Evolutionary conservation across 2,888 invertebrate species (phyloP), one percentile per base, ranked within the genome.

Genomic region (Drosophila kambysellisi): DNA sequence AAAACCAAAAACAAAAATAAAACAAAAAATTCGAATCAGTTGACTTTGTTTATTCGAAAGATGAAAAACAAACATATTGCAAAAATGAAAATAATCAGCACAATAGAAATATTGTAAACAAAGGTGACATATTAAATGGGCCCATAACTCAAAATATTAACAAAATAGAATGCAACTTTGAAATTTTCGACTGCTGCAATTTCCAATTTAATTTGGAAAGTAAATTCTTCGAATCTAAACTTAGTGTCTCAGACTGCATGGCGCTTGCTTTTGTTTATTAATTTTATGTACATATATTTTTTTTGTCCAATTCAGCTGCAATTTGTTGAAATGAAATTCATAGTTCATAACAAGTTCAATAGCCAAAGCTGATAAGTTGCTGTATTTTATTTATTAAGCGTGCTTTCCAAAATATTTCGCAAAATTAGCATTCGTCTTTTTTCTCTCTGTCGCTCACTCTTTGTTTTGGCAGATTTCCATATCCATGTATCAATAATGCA

Each of bases 1-100:
- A 11, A 32, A 70, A 46, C 25, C 25, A 46, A 46, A 46, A 43
- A 43, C 20, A n/a, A 41, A 41, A 41, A n/a, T 11, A 3, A 37
- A 20, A 3, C 15, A 17, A 17, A 20, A 11, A 65, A 70, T 25
- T 33, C 61, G 79, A 83, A 73, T 83, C 73, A 78, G 78, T 83
- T 83, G 89, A 89, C 76, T 70, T 86, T 86, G 89, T 83, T 89
- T 70, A 76, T 87, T 56, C 58, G 46, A 73, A 81, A 70, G 65
- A 64, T 74, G 72, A 71, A 79, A 83, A 86, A 83, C 60, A 76
- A 67, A 56, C 59, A 53, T 30, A 17, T 29, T 39, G 67, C 50
- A n/a, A 70, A 67, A 56, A 68, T 59, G 12, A 60, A 71, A 37
- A 54, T 52, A 56, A 56, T n/a, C 39, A 52, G 43, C 63, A n/a